Evolutionary conservation across 2,888 invertebrate species (phyloP), one percentile per base, ranked within the genome.

Genomic region (Conistra vaccinii): DNA sequence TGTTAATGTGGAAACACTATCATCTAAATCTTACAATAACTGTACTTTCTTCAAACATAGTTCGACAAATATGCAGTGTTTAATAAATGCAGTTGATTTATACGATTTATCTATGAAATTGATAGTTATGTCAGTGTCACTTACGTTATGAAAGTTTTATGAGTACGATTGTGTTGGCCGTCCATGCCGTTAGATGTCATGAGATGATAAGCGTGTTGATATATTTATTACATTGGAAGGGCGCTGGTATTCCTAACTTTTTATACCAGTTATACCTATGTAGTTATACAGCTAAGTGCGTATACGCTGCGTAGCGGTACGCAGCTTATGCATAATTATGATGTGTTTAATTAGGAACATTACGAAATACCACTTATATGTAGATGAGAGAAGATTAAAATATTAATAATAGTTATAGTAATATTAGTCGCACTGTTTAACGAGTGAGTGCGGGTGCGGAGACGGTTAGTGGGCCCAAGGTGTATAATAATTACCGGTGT

Each of bases 401-500:
- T 87, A 87, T 86, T 81, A 84, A 84, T 87, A 83, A 74, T 81
- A 74, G 72, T 83, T 78, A 76, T 70, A 85, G 78, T 88, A 68
- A 84, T 73, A 87, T 88, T 85, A 87, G 82, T 78, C 76, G 85
- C 73, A 85, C 76, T 81, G 78, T 81, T 88, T 86, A 87, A 87
- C 72, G 86, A 87, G 86, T 84, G 82, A 84, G 72, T 84, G 78
- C 82, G 83, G 81, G 83, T 75, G 81, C 66, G 69, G 80, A 82
- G 81, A 80, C 81, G 76, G 86, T 88, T 82, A 86, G 81, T 75
- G 77, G 76, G 75, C 71, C 83, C 80, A 86, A 88, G 88, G 85
- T 87, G 86, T 83, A 87, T 85, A 84, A 87, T 90, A 91, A 91
- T 89, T 87, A 87, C 86, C 73, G 80, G 78, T 87, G 89, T 88